Evolutionary conservation across 2,888 invertebrate species (phyloP).

Genomic region (Boloria euphrosyne): DNA sequence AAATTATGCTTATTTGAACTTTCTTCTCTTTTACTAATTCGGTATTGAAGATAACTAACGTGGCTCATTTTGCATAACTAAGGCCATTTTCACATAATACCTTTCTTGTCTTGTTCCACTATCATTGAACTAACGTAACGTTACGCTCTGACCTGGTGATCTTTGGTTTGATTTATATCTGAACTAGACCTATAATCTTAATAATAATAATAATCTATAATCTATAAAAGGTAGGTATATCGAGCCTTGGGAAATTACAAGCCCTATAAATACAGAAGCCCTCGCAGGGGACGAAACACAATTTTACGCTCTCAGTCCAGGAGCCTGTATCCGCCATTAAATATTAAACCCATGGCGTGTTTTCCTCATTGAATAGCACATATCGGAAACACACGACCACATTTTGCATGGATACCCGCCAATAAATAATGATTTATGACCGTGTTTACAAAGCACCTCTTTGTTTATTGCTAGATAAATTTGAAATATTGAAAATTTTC

Average conservation of each 20-base stretch:
- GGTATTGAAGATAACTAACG: too few species aligned
- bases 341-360: slow-evolving; percentile 66
- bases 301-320: slow-evolving; percentile 67
- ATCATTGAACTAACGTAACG: too few species aligned
- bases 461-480: slow-evolving; percentile 19
- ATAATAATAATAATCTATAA: not conserved
- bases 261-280: slow-evolving; percentile 38
- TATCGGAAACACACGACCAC: slow-evolving; percentile 29
- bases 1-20: too few species aligned
- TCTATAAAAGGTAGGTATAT: not conserved
- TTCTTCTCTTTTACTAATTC: too few species aligned
- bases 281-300: slow-evolving; percentile 57
- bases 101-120: too few species aligned
- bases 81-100: too few species aligned
- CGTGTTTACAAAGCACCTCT: slow-evolving; percentile 5
- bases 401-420: slow-evolving; percentile 16
- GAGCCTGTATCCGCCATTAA: slow-evolving; percentile 41
- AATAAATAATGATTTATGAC: slow-evolving; percentile 20
- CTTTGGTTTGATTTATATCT: not conserved
- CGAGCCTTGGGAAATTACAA: slow-evolving; percentile 17
- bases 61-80: too few species aligned
- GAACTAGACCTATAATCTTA: too few species aligned
- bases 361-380: slow-evolving; percentile 54
- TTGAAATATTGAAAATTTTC: slow-evolving; percentile 3
- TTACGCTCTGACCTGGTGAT: too few species aligned